Evolutionary conservation across 2,113 vertebrate species (phyloP).

Genomic region (Origma solitaria): DNA sequence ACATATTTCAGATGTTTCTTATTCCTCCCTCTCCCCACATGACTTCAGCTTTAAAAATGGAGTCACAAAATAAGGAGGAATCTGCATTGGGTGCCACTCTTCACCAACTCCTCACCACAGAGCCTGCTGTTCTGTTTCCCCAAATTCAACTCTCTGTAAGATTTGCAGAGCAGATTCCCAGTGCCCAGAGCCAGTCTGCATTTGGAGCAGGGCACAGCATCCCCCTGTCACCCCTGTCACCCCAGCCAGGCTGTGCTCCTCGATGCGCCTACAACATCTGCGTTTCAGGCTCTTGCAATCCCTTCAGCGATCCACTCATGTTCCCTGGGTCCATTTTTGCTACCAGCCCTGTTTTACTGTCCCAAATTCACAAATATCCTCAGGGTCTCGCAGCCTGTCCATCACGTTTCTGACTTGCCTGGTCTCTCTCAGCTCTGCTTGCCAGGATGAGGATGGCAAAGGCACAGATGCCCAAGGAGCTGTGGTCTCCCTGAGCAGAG

Average conservation of each 20-base stretch:
- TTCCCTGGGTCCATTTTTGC: not conserved
- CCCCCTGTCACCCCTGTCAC: not conserved
- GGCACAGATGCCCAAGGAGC: not conserved
- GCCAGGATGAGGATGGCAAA: not conserved
- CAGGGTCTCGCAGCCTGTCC: not conserved
- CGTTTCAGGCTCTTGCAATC: not conserved
- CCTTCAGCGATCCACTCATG: not conserved
- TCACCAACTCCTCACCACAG: not conserved
- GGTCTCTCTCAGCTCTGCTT: not conserved
- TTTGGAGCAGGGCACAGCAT: not conserved
- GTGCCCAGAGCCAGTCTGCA: not conserved
- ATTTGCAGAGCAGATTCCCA: not conserved
- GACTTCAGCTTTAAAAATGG: not conserved
- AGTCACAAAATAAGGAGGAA: not conserved
- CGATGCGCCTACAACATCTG: not conserved
- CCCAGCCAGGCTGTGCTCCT: not conserved
- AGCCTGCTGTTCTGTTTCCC: not conserved
- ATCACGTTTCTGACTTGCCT: not conserved
- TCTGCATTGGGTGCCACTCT: not conserved
- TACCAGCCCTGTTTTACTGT: rapidly evolving
- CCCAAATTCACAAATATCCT: not conserved
- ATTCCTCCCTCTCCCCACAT: not conserved
- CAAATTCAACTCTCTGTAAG: not conserved
- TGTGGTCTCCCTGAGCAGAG: not conserved
- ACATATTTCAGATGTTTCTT: not conserved